Evolutionary conservation across 1,140 invertebrate genomes (phyloP).

Genomic region (Onthophagus taurus): DNA sequence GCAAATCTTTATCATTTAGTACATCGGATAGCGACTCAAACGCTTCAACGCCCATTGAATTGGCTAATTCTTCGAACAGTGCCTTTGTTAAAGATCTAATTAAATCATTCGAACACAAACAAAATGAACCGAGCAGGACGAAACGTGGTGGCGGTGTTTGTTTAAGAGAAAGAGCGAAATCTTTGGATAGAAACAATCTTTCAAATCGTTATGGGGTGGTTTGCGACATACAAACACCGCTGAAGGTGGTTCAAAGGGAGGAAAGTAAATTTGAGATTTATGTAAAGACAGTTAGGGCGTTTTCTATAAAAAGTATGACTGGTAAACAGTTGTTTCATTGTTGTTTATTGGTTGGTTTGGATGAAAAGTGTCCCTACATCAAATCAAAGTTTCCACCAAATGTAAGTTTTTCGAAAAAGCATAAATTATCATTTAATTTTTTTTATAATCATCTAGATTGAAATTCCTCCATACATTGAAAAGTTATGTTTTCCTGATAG

Average conservation of each 20-base stretch:
- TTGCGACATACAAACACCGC: too few species aligned
- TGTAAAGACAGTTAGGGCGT: constrained; percentile 23
- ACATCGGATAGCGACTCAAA: constrained; percentile 32
- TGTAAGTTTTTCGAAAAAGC: constrained; percentile 39
- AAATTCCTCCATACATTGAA: constrained; percentile 51
- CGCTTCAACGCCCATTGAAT: constrained; percentile 25
- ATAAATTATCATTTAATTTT: constrained; percentile 13
- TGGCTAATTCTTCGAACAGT: constrained; percentile 9
- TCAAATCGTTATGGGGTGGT: constrained; percentile 26
- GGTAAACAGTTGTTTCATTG: constrained; percentile 48
- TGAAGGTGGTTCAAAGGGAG: constrained; percentile 19
- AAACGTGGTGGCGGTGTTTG: background rate
- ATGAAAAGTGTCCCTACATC: constrained; percentile 52
- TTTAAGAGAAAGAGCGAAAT: background rate
- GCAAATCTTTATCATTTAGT: constrained; percentile 22
- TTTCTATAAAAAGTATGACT: constrained; percentile 16
- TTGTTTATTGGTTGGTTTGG: constrained; percentile 53
- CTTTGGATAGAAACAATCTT: constrained; percentile 13
- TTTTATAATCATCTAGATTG: constrained; percentile 39
- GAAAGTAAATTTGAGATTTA: constrained; percentile 37
- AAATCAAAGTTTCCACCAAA: constrained; percentile 55
- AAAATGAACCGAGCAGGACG: background rate
- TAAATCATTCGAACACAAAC: constrained; percentile 25
- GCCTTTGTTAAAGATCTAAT: constrained; percentile 27
- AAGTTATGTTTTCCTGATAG: constrained; percentile 61